Percentiles rank a stretch among this genome's conserved stretches.
Evolutionary conservation across 2,888 invertebrate species (phyloP).

Genomic region (Gryllus longicercus): DNA sequence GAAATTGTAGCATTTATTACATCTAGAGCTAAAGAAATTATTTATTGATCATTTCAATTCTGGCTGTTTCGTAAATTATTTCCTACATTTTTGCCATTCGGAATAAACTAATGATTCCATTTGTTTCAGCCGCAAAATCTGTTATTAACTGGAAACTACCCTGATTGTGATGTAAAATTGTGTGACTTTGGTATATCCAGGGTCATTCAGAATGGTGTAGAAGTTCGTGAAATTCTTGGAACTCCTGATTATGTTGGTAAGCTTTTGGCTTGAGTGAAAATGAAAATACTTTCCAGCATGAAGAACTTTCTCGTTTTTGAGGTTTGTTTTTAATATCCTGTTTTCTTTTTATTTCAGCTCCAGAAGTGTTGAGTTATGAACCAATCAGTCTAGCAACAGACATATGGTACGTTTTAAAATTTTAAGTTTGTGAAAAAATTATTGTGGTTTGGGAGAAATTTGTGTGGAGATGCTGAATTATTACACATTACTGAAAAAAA

Average conservation of each 20-base stretch:
- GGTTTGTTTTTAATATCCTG: background rate
- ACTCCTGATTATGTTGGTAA: slow-evolving; percentile 92
- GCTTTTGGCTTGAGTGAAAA: slow-evolving; percentile 42
- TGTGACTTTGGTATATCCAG: slow-evolving; percentile 95
- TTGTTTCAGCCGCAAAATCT: slow-evolving; percentile 84
- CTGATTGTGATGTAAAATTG: slow-evolving; percentile 77
- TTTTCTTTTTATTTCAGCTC: slow-evolving; percentile 57
- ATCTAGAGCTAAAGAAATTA: too few relatives aligned
- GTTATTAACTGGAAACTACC: slow-evolving; percentile 73
- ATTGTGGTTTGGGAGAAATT: background rate
- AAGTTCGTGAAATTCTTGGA: slow-evolving; percentile 91
- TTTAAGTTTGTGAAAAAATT: background rate
- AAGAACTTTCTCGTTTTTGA: background rate
- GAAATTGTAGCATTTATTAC: too few relatives aligned
- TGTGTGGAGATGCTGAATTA: background rate
- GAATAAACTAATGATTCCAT: background rate
- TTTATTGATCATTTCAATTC: too few relatives aligned
- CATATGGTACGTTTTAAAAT: slow-evolving; percentile 64
- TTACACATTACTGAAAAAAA: background rate
- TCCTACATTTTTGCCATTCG: too few relatives aligned
- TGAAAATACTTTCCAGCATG: background rate
- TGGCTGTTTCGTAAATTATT: too few relatives aligned
- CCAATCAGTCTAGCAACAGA: slow-evolving; percentile 90
- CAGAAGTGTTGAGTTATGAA: slow-evolving; percentile 93
- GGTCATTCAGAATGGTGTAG: slow-evolving; percentile 83